phyloP scores from a whole-genome alignment of 2,113 vertebrate genomes.

The Pogonocichla stellata region DNA sequence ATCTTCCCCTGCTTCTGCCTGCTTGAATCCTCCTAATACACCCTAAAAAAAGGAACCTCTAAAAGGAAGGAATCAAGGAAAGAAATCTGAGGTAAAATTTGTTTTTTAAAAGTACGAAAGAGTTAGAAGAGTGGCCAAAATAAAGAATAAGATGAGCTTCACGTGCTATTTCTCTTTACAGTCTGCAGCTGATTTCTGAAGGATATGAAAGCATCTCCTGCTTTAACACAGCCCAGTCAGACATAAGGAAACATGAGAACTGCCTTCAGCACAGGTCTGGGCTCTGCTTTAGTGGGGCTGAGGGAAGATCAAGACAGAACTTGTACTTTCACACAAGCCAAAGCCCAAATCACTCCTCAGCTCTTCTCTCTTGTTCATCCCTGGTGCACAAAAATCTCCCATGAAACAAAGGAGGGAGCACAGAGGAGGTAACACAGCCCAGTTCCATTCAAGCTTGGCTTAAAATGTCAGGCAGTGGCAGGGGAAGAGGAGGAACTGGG shows the following conservation, averaged over 20 bases:
- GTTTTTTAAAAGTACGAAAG: neutral
- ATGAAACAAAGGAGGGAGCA: neutral
- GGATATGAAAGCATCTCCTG: neutral
- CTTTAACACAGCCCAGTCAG: neutral
- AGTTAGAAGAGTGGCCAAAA: neutral
- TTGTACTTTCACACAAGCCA: neutral
- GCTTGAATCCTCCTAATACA: neutral
- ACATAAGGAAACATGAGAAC: neutral
- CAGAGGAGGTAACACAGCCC: neutral
- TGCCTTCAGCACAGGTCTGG: neutral
- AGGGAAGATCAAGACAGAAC: neutral
- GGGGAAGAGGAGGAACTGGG: neutral
- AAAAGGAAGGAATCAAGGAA: neutral
- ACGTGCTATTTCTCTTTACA: neutral
- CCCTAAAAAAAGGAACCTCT: neutral
- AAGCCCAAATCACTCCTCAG: neutral
- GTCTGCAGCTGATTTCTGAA: neutral
- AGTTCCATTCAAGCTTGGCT: neutral
- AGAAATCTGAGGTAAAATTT: neutral
- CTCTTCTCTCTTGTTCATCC: neutral
- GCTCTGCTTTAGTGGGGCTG: neutral
- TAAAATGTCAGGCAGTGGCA: neutral
- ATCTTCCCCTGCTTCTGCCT: neutral
- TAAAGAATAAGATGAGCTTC: neutral
- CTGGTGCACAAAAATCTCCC: neutral